phyloP scores from a whole-genome alignment of 2,113 vertebrate genomes.

The Felis chaus region DNA sequence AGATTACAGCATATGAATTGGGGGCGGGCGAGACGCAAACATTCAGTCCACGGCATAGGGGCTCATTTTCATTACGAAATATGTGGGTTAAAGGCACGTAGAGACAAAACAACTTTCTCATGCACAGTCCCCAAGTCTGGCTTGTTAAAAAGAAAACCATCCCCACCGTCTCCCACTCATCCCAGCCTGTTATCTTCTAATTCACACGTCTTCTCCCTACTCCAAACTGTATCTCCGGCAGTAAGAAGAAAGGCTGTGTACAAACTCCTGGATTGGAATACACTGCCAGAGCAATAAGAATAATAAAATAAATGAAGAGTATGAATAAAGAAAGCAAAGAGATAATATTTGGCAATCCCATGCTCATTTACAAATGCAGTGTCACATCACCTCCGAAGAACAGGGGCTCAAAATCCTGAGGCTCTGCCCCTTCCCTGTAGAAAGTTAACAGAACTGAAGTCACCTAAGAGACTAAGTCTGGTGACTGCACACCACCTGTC shows the following conservation, averaged over 20 bases:
- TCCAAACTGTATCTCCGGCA: neutral
- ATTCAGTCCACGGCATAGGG: neutral
- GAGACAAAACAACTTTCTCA: neutral
- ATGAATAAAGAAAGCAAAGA: neutral
- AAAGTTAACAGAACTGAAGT: neutral
- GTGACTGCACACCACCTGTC: neutral
- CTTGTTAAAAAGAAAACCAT: slow-evolving; percentile 1
- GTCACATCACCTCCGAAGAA: neutral
- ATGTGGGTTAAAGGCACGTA: neutral
- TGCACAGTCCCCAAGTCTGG: neutral
- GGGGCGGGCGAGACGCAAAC: neutral
- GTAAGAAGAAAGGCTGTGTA: neutral
- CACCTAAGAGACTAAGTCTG: neutral
- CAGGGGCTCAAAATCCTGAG: neutral
- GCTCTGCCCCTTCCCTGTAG: neutral
- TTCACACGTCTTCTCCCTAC: neutral
- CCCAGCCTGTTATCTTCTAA: neutral
- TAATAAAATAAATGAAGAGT: neutral
- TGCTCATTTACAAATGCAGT: neutral
- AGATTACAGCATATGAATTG: neutral
- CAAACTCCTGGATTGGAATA: neutral
- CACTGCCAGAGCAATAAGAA: neutral
- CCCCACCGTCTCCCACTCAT: neutral
- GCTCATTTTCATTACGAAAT: neutral
- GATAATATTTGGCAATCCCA: neutral